phyloP scores from a whole-genome alignment of 2,113 vertebrate genomes.

The Reinhardtius hippoglossoides region DNA sequence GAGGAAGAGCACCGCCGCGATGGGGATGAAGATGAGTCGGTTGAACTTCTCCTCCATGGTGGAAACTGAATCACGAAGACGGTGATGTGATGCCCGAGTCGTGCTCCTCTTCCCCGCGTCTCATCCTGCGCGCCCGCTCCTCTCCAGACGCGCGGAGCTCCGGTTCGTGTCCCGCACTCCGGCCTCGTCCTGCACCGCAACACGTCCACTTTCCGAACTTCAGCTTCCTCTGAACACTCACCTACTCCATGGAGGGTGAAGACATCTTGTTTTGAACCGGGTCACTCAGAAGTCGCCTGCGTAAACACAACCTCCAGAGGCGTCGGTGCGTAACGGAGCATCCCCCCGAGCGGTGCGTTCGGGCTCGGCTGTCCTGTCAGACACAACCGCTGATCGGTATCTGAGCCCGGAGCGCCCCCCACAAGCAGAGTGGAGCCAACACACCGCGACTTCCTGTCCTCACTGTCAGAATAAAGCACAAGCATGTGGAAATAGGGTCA shows the following conservation, averaged over 20 bases:
- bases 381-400: conserved; percentile 54
- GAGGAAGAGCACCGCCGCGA: conserved; percentile 88
- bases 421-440: accelerated
- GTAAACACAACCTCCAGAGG: background rate
- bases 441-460: accelerated
- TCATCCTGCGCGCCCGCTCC: conserved; percentile 55
- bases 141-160: background rate
- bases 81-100: conserved; percentile 45
- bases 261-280: background rate
- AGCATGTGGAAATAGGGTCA: background rate
- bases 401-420: conserved; percentile 37
- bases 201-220: conserved; percentile 56
- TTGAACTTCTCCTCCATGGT: conserved; percentile 93
- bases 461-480: conserved; percentile 40
- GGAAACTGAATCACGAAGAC: conserved; percentile 58
- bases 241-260: background rate
- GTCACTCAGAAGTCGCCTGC: background rate
- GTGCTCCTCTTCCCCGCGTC: conserved; percentile 6
- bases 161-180: background rate
- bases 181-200: conserved; percentile 28
- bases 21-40: conserved; percentile 89
- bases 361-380: conserved; percentile 58
- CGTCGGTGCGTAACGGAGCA: conserved; percentile 12
- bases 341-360: conserved; percentile 31
- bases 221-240: background rate